phyloP scores from a whole-genome alignment of 2,888 invertebrate species.

The Aphodius sticticus region DNA sequence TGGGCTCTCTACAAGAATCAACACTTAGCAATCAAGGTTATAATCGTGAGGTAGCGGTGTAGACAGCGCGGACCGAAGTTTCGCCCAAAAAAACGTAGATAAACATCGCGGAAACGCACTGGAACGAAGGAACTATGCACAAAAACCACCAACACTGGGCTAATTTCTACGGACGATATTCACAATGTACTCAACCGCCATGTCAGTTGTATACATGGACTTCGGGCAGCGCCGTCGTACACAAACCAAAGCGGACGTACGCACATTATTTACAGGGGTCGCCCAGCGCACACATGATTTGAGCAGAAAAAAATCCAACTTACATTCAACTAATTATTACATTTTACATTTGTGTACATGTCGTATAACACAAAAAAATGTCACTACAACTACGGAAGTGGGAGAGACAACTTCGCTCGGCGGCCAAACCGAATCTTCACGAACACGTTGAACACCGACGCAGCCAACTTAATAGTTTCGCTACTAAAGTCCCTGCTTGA shows the following conservation, averaged over 20 bases:
- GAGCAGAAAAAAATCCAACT: conserved; percentile 42
- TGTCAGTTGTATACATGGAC: conserved; percentile 46
- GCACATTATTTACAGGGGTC: conserved; percentile 8
- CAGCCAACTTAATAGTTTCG: neutral
- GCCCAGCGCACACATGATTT: conserved; percentile 16
- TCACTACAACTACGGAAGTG: conserved; percentile 54
- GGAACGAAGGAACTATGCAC: neutral
- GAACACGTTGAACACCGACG: conserved; percentile 15
- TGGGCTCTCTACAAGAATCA: conserved; percentile 29
- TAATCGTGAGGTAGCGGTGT: conserved; percentile 14
- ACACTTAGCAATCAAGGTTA: conserved; percentile 35
- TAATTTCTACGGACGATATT: conserved; percentile 25
- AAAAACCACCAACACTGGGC: conserved; percentile 20
- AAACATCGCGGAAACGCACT: conserved; percentile 15
- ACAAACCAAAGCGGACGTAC: conserved; percentile 18
- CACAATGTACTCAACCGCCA: conserved; percentile 44
- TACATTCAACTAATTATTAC: conserved; percentile 56
- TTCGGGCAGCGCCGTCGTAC: conserved; percentile 27
- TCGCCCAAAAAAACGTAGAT: neutral
- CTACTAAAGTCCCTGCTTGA: neutral
- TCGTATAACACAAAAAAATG: conserved; percentile 62
- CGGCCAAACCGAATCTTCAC: conserved; percentile 22
- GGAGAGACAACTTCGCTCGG: conserved; percentile 49
- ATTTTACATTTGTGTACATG: conserved; percentile 63
- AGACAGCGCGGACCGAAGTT: neutral